These are phyloP conservation scores for Tenebrosternarchus preto DNA, from an alignment of 2,113 vertebrate genomes.

Conservation along the genomic window DNA sequence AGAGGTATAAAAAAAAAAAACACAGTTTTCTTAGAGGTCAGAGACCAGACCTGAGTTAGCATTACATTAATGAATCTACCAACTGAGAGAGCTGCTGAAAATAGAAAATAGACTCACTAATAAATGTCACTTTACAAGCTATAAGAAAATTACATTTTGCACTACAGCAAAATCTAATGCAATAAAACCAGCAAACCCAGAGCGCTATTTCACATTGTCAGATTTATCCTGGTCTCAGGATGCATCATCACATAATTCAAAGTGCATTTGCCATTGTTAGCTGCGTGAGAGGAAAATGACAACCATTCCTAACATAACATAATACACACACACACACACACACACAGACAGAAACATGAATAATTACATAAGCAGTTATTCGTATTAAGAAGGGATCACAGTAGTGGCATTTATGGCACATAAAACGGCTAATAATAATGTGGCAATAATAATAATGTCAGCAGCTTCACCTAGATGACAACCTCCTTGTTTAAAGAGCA, in stretches of 20 bases:
- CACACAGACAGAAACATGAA: neutral
- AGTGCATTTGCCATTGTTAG: slow-evolving; percentile 10
- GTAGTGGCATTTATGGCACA: neutral
- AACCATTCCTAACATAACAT: slow-evolving; percentile 9
- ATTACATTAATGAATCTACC: neutral
- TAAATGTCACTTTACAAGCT: neutral
- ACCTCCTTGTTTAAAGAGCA: neutral
- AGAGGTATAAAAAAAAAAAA: too few species aligned
- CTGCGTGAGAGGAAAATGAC: slow-evolving; percentile 13
- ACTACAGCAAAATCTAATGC: neutral
- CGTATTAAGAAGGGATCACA: neutral
- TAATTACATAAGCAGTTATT: neutral
- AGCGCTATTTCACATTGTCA: neutral
- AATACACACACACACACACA: neutral
- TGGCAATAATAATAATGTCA: neutral
- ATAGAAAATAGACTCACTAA: neutral
- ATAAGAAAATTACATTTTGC: neutral
- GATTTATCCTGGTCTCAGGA: slow-evolving; percentile 38
- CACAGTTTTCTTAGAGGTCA: neutral
- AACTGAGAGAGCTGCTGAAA: neutral
- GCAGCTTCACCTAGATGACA: neutral
- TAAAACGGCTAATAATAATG: neutral
- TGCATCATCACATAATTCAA: slow-evolving; percentile 49
- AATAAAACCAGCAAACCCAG: slow-evolving; percentile 11
- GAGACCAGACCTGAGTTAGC: neutral